Base-by-base conservation (phyloP, 2,888 invertebrate species). In the Coleophora flavipennella region DNA sequence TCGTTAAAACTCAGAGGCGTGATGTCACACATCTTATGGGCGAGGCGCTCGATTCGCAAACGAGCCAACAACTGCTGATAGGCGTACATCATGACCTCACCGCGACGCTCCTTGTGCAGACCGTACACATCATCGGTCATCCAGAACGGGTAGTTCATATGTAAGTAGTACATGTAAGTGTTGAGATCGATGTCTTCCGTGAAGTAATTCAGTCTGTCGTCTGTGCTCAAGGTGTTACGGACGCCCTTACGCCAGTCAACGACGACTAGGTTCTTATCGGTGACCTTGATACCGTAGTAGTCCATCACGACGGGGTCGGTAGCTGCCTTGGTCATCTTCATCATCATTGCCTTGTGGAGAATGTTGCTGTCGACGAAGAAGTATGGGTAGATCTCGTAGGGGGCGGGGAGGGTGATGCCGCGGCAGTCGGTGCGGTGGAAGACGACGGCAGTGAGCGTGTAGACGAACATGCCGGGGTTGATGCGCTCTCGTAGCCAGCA, bases 171-270 rank as follows among this genome's bases (percentile, higher is more conserved):
- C 78, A 90, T 90, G 81, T 89, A 91, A 10, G 89, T 73, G 71
- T 92, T 93, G 10, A 93, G 77, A 47, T 91, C 92, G 38, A 93
- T 77, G 63, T 94, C 94, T 64, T 93, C 93, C 13, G 88, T 88
- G 80, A 90, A 93, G 72, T 94, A 94, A 34, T 85, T 78, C 44
- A 92, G 55, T 14, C 79, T 75, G 58, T 91, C 89, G 40, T 90
- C 89, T 35, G 87, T 79, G 55, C 88, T 84, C 31, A 88, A 46
- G 25, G 87, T 73, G 46, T 86, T 79, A 47, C 89, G 87, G 43
- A 85, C 71, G 34, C 88, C 89, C 49, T 90, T 89, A 63, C 91
- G 90, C 84, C 91, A 91, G 41, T 90, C 87, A 44, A 89, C 86
- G 47, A 92, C 86, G 27, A 88, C 84, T 38, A 89, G 75, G 49